These are phyloP conservation scores for Antheraea yamamai DNA, from an alignment of 2,888 invertebrate genomes.

Conservation along the genomic window DNA sequence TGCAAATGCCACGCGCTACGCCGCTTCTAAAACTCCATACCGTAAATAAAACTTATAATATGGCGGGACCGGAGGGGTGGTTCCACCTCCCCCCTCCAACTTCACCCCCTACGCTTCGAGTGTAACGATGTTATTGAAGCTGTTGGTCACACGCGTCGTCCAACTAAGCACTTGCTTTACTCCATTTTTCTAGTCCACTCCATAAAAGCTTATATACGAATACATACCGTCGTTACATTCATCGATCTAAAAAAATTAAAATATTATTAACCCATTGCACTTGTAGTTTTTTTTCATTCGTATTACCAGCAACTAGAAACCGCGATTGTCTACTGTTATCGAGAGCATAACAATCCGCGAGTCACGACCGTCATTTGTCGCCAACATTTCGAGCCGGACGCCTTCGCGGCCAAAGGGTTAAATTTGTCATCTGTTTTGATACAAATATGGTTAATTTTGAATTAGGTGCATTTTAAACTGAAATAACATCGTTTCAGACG, in stretches of 20 bases:
- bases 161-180: constrained; percentile 28
- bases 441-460: too few species aligned
- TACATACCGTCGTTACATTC: constrained; percentile 11
- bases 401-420: too few species aligned
- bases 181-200: constrained; percentile 29
- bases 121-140: constrained; percentile 35
- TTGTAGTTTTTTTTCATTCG: too few species aligned
- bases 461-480: too few species aligned
- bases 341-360: too few species aligned
- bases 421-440: too few species aligned
- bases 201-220: constrained; percentile 26
- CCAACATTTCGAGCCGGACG: too few species aligned
- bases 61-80: background rate
- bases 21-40: constrained; percentile 16
- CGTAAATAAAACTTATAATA: constrained; percentile 23
- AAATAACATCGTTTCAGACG: too few species aligned
- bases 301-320: too few species aligned
- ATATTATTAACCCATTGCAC: too few species aligned
- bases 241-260: background rate
- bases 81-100: background rate
- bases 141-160: constrained; percentile 35
- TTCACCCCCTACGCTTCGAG: background rate
- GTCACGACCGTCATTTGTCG: too few species aligned
- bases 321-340: too few species aligned
- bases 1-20: constrained; percentile 3